Evolutionary conservation across 1,140 invertebrate species (phyloP), one percentile per base, ranked within the genome.

Genomic region (Arctopsyche grandis): DNA sequence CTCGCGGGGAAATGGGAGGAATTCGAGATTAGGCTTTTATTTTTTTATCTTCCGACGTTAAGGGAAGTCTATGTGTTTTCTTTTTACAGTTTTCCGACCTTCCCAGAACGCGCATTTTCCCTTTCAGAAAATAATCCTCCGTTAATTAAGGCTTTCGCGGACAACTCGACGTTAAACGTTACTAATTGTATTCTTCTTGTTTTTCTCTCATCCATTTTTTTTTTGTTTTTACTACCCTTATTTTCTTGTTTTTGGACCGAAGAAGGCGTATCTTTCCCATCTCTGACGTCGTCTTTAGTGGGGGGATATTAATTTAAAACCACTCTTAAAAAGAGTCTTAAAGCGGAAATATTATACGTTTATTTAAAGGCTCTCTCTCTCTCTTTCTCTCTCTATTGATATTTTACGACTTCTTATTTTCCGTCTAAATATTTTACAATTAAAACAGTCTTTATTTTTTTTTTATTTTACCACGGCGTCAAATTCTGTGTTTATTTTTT

Each of bases 41-140:
- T 52, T 52, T 52, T 52, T 52, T 46, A 5, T 12, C 44, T 52
- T 52, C 48, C n/a, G n/a, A n/a, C n/a, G n/a, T n/a, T n/a, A n/a
- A n/a, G n/a, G n/a, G 48, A 5, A 52, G 10, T 52, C 12, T 52
- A 16, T 52, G 48, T 52, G 48, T 12, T 66, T 66, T 66, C 19
- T 22, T 66, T 66, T 66, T 66, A 16, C 24, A 7, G 12, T 22
- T 26, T 66, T 16, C 14, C 60, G n/a, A 19, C 60, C 24, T 16
- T 66, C 24, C 19, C 14, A n/a, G n/a, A n/a, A n/a, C 19, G 21
- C 1, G 12, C 10, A 3, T 26, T 26, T 12, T 10, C 60, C 24
- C 12, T 16, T 66, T 66, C 21, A 21, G 66, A 69, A 69, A 69
- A 69, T 69, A 69, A 69, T 69, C 66, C 66, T 69, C 19, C 26